Conservation (phyloP, 2,113 vertebrate species). For the Atractosteus spatula region DNA sequence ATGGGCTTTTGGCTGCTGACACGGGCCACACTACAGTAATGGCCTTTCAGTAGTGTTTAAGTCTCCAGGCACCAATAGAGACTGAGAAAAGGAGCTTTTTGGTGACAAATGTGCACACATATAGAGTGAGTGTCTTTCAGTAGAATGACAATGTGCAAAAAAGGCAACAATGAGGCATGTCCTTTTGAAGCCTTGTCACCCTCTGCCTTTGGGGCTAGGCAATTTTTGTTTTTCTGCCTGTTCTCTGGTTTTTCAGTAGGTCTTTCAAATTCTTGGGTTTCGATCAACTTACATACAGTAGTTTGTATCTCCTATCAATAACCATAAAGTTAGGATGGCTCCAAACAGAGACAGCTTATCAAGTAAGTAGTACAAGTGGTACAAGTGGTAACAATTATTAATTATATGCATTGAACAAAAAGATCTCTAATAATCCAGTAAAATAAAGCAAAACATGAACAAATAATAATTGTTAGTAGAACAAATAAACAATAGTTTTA, state of each 20-base stretch:
- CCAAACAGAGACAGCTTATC: too few species aligned
- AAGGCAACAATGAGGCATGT: conserved; percentile 11
- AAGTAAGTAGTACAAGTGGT: too few species aligned
- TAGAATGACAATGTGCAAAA: conserved; percentile 30
- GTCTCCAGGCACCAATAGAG: neutral
- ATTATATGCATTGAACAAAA: too few species aligned
- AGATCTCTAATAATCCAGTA: too few species aligned
- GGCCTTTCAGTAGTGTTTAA: conserved; percentile 20
- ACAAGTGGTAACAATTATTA: too few species aligned
- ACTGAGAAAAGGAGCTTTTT: neutral
- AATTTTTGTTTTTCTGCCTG: neutral
- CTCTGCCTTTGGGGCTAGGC: neutral
- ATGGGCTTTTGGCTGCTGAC: conserved; percentile 45
- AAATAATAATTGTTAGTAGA: too few species aligned
- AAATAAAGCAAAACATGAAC: too few species aligned
- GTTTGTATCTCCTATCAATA: too few species aligned
- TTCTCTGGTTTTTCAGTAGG: neutral
- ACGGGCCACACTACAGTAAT: conserved; percentile 27
- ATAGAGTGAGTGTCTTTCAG: conserved; percentile 26
- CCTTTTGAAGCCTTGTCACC: conserved; percentile 16
- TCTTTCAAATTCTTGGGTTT: too few species aligned
- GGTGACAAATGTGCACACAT: conserved; percentile 21
- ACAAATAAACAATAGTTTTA: too few species aligned
- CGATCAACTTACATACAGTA: too few species aligned
- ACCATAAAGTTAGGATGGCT: too few species aligned